Evolutionary conservation across 2,797 vertebrate species (phyloP).

Genomic region (Hemitrygon akajei): DNA sequence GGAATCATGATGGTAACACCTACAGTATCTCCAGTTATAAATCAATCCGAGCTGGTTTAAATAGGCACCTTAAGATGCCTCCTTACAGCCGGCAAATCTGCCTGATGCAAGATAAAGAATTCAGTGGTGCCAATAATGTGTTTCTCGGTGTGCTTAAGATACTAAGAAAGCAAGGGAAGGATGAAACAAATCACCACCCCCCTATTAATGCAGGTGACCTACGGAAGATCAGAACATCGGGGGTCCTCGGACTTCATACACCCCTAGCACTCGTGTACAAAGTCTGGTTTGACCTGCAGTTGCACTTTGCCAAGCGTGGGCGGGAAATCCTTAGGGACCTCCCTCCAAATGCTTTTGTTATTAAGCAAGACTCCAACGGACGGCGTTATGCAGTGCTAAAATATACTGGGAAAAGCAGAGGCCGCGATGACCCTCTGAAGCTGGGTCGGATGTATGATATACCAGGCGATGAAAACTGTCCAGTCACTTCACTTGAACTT

Average conservation of each 20-base stretch:
- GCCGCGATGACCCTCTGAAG: slow-evolving; percentile 50
- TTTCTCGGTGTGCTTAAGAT: slow-evolving; percentile 52
- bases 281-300: slow-evolving; percentile 55
- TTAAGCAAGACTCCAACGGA: slow-evolving; percentile 50
- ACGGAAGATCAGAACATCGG: slow-evolving; percentile 50
- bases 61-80: slow-evolving; percentile 53
- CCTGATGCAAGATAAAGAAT: slow-evolving; percentile 55
- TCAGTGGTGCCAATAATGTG: slow-evolving; percentile 50
- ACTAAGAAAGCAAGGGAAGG: slow-evolving; percentile 51
- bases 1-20: slow-evolving; percentile 42
- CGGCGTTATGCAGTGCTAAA: slow-evolving; percentile 51
- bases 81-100: slow-evolving; percentile 50
- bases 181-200: slow-evolving; percentile 51
- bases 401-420: slow-evolving; percentile 49
- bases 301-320: slow-evolving; percentile 53
- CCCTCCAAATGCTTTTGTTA: slow-evolving; percentile 53
- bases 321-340: slow-evolving; percentile 54
- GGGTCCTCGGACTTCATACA: slow-evolving; percentile 52
- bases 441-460: slow-evolving; percentile 54
- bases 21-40: slow-evolving; percentile 54
- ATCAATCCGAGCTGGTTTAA: slow-evolving; percentile 53
- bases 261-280: slow-evolving; percentile 51
- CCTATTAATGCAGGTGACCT: slow-evolving; percentile 51
- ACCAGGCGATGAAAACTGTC: slow-evolving; percentile 52
- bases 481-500: slow-evolving; percentile 53